Conservation (phyloP, 2,797 vertebrate species). For the Microchirus variegatus region DNA sequence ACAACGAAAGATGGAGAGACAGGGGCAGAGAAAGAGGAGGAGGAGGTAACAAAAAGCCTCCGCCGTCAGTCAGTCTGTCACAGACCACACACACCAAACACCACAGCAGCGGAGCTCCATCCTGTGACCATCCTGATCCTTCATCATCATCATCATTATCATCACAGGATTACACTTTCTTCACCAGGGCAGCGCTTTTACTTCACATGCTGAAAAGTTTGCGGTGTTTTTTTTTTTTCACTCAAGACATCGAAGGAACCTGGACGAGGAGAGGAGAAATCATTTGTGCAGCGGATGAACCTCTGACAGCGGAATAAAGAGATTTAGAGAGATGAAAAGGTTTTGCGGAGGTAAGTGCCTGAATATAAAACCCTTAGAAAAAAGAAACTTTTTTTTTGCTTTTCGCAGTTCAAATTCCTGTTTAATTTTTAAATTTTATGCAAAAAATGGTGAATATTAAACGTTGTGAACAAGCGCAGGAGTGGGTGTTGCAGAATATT, state of each 20-base stretch:
- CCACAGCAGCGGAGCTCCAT: slow-evolving; percentile 47
- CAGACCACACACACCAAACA: slow-evolving; percentile 70
- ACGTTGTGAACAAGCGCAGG: not conserved
- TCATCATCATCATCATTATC: not conserved
- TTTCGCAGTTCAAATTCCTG: not conserved
- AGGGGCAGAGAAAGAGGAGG: slow-evolving; percentile 48
- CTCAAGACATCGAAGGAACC: too few relatives aligned
- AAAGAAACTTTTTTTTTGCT: too few relatives aligned
- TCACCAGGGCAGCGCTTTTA: not conserved
- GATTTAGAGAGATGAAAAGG: slow-evolving; percentile 67
- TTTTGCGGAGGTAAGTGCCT: slow-evolving; percentile 67
- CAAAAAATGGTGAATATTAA: not conserved
- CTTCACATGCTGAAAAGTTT: not conserved
- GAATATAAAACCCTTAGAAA: not conserved
- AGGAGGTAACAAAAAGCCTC: slow-evolving; percentile 77
- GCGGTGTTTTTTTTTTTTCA: not conserved
- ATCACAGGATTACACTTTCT: not conserved
- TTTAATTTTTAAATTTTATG: too few relatives aligned
- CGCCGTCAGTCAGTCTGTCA: slow-evolving; percentile 78
- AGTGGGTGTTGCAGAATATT: not conserved
- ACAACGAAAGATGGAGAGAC: slow-evolving; percentile 59
- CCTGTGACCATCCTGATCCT: slow-evolving; percentile 5
- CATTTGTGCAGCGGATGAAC: slow-evolving; percentile 34
- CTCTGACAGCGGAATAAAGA: slow-evolving; percentile 31
- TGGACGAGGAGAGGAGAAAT: not conserved